phyloP scores from a whole-genome alignment of 2,888 invertebrate species.

The Pachymerium ferrugineum region DNA sequence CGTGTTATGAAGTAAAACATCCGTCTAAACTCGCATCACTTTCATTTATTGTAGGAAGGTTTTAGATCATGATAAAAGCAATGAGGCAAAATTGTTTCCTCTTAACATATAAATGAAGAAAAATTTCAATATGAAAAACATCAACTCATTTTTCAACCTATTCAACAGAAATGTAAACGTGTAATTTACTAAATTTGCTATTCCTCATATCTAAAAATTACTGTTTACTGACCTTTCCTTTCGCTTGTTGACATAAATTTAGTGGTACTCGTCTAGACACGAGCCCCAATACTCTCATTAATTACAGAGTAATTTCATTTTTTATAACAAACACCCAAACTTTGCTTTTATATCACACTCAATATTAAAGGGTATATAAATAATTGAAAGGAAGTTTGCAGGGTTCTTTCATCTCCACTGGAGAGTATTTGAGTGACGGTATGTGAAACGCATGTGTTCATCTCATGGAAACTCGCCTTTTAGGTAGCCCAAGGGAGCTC shows the following conservation, averaged over 20 bases:
- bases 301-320: no score
- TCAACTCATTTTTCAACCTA: background rate
- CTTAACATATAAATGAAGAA: background rate
- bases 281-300: no score
- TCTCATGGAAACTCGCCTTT: background rate
- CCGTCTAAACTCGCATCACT: background rate
- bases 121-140: no score
- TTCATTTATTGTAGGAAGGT: background rate
- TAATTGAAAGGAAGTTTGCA: no score
- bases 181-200: background rate
- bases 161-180: background rate
- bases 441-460: background rate
- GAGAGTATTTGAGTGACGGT: background rate
- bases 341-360: no score
- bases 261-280: no score
- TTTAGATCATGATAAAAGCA: no score
- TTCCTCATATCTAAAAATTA: background rate
- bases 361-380: no score
- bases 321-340: no score
- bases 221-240: background rate
- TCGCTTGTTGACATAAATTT: no score
- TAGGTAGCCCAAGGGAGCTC: background rate
- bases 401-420: no score
- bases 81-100: background rate
- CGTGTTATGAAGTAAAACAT: background rate